A percentile compares a stretch with the other conserved stretches of the same genome.
Conservation (phyloP, 2,113 vertebrate genomes). For the Promerops cafer region DNA sequence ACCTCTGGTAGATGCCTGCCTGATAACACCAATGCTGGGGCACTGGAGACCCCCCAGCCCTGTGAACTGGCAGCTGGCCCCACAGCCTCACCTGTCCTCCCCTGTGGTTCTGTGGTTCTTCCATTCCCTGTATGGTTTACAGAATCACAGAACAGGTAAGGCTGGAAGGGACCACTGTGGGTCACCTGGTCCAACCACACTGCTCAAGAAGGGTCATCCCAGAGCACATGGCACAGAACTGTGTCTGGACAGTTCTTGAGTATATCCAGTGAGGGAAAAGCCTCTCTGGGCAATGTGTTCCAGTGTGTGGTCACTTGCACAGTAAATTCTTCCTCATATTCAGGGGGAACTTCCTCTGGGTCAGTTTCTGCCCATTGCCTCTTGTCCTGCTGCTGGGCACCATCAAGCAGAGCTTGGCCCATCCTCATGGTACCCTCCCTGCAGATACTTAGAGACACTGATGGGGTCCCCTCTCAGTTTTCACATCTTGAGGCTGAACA, state of each 20-base stretch:
- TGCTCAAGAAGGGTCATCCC: background rate
- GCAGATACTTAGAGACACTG: background rate
- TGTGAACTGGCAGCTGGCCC: background rate
- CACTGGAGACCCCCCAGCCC: background rate
- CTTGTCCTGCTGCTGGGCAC: background rate
- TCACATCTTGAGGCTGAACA: background rate
- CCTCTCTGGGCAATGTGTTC: background rate
- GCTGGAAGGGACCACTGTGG: too few relatives aligned
- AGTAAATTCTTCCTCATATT: background rate
- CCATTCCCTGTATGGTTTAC: background rate
- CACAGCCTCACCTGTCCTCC: background rate
- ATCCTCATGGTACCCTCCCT: background rate
- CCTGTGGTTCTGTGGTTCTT: background rate
- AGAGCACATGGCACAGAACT: background rate
- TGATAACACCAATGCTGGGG: accelerated
- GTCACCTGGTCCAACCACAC: accelerated
- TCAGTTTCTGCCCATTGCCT: background rate
- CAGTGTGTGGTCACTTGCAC: background rate
- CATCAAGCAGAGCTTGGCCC: accelerated
- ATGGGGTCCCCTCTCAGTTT: background rate
- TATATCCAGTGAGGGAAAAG: background rate
- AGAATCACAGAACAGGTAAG: background rate
- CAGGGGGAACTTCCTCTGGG: background rate
- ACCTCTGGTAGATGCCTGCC: background rate
- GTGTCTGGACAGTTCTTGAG: background rate